A percentile compares a stretch with the other conserved stretches of the same genome.
phyloP scores from a whole-genome alignment of 2,797 vertebrate genomes.

The Pangasius sanitwongsei region DNA sequence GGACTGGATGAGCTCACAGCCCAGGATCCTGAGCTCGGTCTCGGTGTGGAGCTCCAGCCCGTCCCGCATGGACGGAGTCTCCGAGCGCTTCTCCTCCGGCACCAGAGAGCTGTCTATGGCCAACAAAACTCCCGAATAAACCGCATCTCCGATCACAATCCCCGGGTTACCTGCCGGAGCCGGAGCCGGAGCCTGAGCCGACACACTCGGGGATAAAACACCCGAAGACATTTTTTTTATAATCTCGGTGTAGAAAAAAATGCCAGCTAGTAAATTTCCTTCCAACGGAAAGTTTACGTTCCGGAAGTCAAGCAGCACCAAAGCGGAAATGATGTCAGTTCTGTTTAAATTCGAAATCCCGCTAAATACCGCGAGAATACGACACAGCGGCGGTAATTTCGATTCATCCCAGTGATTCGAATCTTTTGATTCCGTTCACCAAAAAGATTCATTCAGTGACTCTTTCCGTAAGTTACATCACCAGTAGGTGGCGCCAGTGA shows the following conservation, averaged over 20 bases:
- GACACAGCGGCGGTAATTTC: no score
- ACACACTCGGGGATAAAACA: neutral
- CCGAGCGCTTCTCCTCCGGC: conserved; percentile 65
- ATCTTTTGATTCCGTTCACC: no score
- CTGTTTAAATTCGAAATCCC: neutral
- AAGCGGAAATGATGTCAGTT: neutral
- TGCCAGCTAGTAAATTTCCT: neutral
- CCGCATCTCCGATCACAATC: neutral
- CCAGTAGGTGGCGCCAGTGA: no score
- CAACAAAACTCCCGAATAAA: neutral
- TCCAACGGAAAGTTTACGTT: neutral
- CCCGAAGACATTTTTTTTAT: neutral
- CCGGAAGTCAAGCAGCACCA: neutral
- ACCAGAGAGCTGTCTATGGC: neutral
- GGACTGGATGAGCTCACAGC: conserved; percentile 84
- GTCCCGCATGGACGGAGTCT: conserved; percentile 84
- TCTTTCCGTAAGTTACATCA: no score
- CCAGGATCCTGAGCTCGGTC: conserved; percentile 82
- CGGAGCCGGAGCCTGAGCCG: neutral
- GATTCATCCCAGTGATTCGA: no score
- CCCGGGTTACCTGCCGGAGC: neutral
- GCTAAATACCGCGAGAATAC: neutral
- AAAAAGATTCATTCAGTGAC: no score
- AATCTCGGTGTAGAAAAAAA: neutral
- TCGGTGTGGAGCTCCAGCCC: conserved; percentile 80